These are phyloP conservation scores for Bombus sylvicola DNA, from an alignment of 1,140 invertebrate genomes.

Conservation along the genomic window DNA sequence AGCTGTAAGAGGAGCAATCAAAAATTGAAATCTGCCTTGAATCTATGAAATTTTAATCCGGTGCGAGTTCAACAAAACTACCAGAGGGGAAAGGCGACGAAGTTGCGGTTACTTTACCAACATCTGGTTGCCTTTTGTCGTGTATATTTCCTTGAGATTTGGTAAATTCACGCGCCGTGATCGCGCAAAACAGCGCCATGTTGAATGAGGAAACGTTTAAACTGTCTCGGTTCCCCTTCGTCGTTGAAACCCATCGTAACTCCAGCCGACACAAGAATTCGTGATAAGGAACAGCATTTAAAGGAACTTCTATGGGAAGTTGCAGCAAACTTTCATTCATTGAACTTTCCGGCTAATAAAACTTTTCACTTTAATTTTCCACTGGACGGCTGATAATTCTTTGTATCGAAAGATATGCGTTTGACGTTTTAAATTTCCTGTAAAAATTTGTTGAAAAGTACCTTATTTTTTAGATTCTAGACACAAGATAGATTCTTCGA, in stretches of 20 bases:
- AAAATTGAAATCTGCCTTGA: background rate
- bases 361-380: conserved; percentile 21
- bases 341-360: conserved; percentile 27
- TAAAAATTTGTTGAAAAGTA: background rate
- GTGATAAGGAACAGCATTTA: conserved; percentile 39
- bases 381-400: conserved; percentile 9
- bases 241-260: background rate
- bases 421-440: background rate
- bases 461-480: too few relatives aligned
- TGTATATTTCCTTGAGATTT: background rate
- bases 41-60: background rate
- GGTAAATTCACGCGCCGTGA: background rate
- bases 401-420: background rate
- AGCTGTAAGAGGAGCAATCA: background rate
- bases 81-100: background rate
- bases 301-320: conserved; percentile 29
- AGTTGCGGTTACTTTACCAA: background rate
- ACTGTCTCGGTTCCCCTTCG: background rate
- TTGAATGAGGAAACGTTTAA: background rate
- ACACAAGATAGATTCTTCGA: background rate
- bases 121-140: background rate
- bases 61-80: too few relatives aligned
- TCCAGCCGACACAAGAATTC: conserved; percentile 10
- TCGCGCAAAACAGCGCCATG: background rate
- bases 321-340: conserved; percentile 18